Percentiles rank a stretch among this genome's conserved stretches.
Conservation (phyloP, 2,113 vertebrate species). For the Semnornis frantzii region DNA sequence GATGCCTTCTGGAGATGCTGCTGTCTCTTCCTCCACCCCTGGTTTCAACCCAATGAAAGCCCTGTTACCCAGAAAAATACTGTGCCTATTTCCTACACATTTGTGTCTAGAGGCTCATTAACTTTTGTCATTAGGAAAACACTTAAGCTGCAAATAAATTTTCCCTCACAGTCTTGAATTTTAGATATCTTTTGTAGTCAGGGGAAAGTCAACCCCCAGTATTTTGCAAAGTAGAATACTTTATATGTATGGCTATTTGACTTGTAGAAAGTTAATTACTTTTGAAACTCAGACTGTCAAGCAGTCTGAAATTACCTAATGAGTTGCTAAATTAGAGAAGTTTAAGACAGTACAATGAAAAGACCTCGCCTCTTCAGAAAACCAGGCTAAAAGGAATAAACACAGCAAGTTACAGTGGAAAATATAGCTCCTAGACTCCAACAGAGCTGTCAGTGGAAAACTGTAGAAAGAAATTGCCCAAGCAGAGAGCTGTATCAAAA, state of each 20-base stretch:
- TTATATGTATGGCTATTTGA: not conserved
- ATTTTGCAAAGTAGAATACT: not conserved
- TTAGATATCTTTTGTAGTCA: not conserved
- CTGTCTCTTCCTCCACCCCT: not conserved
- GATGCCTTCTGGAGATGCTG: not conserved
- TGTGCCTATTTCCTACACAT: not conserved
- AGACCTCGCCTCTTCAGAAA: not conserved
- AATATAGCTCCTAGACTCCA: not conserved
- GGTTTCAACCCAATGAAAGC: not conserved
- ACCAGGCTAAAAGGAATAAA: not conserved
- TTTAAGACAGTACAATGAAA: not conserved
- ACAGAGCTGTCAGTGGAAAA: not conserved
- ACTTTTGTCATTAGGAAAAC: not conserved
- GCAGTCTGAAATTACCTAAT: not conserved
- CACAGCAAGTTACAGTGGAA: not conserved
- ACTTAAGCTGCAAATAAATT: not conserved
- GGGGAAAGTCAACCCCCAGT: not conserved
- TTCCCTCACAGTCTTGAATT: not conserved
- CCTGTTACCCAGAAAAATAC: not conserved
- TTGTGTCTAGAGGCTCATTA: not conserved
- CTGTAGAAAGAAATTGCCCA: not conserved
- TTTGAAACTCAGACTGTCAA: not conserved
- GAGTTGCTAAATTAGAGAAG: not conserved
- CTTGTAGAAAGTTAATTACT: not conserved
- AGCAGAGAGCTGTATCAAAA: not conserved